Conservation (phyloP, 2,113 vertebrate species). For the zebrafish (Danio rerio) region DNA sequence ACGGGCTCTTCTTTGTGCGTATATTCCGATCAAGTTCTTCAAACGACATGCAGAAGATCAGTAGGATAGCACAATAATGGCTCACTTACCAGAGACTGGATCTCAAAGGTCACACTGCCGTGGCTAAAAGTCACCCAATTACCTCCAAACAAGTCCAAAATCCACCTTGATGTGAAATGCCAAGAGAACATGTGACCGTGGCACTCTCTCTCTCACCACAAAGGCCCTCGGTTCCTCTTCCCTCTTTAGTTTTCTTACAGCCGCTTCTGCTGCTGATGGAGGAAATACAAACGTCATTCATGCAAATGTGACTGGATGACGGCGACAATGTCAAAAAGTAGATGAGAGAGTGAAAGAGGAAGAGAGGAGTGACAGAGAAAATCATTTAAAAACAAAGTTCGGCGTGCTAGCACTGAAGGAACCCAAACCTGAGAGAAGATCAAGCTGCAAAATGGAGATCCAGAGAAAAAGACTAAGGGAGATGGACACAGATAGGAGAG, state of each 20-base stretch:
- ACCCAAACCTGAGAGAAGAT: conserved; percentile 2
- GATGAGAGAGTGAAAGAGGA: conserved; percentile 37
- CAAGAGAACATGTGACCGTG: conserved; percentile 27
- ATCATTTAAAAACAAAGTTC: background rate
- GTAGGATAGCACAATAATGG: background rate
- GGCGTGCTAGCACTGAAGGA: background rate
- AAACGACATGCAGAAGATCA: background rate
- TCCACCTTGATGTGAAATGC: background rate
- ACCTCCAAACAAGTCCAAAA: conserved; percentile 19
- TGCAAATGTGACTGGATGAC: conserved; percentile 60
- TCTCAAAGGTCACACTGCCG: too few relatives aligned
- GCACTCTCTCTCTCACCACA: conserved; percentile 32
- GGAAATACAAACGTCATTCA: conserved; percentile 52
- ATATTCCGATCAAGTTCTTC: conserved; percentile 30
- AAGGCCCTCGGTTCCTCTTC: conserved; percentile 55
- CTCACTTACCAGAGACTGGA: conserved; percentile 56
- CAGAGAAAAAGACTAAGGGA: conserved; percentile 30
- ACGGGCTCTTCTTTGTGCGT: background rate
- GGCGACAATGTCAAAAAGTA: conserved; percentile 56
- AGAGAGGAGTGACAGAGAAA: background rate
- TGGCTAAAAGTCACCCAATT: background rate
- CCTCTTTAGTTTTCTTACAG: conserved; percentile 45
- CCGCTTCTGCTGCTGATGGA: conserved; percentile 46
- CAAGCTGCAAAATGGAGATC: background rate
- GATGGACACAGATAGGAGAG: conserved; percentile 48